These are phyloP conservation scores for Acanthaster planci DNA, from an alignment of 35 echinoderm and acorn worm genomes.

Conservation along the genomic window DNA sequence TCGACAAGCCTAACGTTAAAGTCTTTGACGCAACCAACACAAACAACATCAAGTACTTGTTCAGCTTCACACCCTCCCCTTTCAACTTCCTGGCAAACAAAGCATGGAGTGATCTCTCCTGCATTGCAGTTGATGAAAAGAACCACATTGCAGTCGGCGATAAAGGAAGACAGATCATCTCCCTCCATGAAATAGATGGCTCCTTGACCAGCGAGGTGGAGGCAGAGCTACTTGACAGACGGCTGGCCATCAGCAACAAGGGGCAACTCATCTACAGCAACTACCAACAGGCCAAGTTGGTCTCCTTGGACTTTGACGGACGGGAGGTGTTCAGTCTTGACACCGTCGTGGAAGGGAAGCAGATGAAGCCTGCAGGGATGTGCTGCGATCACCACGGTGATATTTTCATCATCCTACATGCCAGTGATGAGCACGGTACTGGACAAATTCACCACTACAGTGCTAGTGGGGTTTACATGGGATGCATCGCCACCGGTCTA, in stretches of 20 bases:
- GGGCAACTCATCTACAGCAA: constrained; percentile 10
- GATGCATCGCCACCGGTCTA: not conserved
- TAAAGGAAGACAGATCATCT: not conserved
- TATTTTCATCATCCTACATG: not conserved
- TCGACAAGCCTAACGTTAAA: not conserved
- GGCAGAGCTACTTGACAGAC: not conserved
- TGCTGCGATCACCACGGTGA: not conserved
- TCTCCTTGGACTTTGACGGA: not conserved
- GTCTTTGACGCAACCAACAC: not conserved
- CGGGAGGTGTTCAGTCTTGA: not conserved
- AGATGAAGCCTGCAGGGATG: not conserved
- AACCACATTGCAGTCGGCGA: constrained; percentile 13
- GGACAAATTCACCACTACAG: constrained; percentile 7
- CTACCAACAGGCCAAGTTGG: not conserved
- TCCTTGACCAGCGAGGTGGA: not conserved
- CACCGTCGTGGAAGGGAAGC: not conserved
- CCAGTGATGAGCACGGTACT: not conserved
- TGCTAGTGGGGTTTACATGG: not conserved
- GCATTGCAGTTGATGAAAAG: not conserved
- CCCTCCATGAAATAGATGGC: not conserved
- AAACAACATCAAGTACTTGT: not conserved
- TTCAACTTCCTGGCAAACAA: not conserved
- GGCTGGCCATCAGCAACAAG: not conserved
- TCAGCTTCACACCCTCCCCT: not conserved
- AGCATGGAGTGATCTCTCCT: not conserved